phyloP scores from a whole-genome alignment of 2,888 invertebrate genomes.

The Gortyna flavago region DNA sequence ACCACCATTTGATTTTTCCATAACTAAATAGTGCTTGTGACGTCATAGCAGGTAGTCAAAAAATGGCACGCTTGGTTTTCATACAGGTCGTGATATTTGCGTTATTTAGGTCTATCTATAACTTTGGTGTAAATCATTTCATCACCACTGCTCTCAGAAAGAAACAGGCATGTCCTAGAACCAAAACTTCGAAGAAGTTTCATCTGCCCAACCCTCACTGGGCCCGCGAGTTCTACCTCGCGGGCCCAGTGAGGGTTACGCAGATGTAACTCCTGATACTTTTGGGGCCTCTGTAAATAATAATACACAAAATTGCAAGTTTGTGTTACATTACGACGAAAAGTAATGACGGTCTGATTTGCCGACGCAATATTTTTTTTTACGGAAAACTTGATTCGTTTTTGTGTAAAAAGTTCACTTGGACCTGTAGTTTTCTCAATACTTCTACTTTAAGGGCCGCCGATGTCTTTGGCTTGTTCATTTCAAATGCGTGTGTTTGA shows the following conservation, averaged over 20 bases:
- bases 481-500: background rate
- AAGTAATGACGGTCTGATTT: background rate
- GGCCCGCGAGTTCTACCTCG: too few relatives aligned
- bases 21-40: too few relatives aligned
- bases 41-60: too few relatives aligned
- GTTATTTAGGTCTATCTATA: too few relatives aligned
- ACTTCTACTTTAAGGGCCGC: too few relatives aligned
- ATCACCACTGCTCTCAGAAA: background rate
- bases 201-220: too few relatives aligned
- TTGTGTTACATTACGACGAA: background rate
- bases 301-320: background rate
- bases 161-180: background rate
- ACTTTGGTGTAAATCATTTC: background rate
- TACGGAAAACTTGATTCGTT: background rate
- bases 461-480: background rate
- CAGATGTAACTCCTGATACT: conserved; percentile 33
- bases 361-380: background rate
- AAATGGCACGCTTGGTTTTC: too few relatives aligned
- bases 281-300: conserved; percentile 47
- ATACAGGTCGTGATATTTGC: too few relatives aligned
- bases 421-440: background rate
- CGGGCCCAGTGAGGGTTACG: too few relatives aligned
- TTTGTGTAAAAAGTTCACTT: background rate
- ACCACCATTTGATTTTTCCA: too few relatives aligned
- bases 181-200: background rate